Conservation (phyloP, 2,797 vertebrate species). For the Chromobotia macracanthus region DNA sequence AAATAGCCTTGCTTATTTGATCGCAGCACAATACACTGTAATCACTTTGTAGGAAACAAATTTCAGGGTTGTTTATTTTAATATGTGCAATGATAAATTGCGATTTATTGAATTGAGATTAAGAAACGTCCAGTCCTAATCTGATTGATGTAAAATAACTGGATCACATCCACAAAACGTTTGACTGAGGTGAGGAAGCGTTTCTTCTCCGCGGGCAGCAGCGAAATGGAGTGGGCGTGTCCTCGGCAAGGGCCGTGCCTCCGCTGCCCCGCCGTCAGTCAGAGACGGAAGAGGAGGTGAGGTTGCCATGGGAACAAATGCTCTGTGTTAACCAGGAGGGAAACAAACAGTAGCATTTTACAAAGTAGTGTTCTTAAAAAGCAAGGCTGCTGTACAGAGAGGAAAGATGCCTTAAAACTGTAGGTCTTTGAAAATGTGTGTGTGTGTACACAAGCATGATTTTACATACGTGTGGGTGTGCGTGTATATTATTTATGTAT, state of each 20-base stretch:
- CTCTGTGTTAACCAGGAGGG: slow-evolving; percentile 81
- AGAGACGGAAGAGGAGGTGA: slow-evolving; percentile 69
- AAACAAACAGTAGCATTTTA: slow-evolving; percentile 72
- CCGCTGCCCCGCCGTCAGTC: slow-evolving; percentile 54
- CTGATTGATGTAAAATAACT: neutral
- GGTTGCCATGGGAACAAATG: slow-evolving; percentile 83
- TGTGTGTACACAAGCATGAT: slow-evolving; percentile 16
- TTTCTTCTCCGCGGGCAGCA: slow-evolving; percentile 21
- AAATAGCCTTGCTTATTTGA: neutral
- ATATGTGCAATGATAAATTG: neutral
- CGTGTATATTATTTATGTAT: slow-evolving; percentile 28
- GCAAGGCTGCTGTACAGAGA: slow-evolving; percentile 60
- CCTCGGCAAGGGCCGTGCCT: slow-evolving; percentile 39
- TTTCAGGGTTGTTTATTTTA: neutral
- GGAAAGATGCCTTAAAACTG: slow-evolving; percentile 47
- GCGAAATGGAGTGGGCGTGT: slow-evolving; percentile 44
- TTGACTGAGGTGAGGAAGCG: slow-evolving; percentile 11
- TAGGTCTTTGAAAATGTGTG: slow-evolving; percentile 47
- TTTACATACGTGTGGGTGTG: neutral
- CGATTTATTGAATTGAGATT: too few species aligned
- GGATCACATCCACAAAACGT: neutral
- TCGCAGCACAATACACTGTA: neutral
- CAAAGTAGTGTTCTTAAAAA: slow-evolving; percentile 77
- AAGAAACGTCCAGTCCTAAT: neutral
- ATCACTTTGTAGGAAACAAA: too few species aligned